These are phyloP conservation scores for Penaeus vannamei DNA, from an alignment of 1,140 invertebrate genomes.

Conservation along the genomic window DNA sequence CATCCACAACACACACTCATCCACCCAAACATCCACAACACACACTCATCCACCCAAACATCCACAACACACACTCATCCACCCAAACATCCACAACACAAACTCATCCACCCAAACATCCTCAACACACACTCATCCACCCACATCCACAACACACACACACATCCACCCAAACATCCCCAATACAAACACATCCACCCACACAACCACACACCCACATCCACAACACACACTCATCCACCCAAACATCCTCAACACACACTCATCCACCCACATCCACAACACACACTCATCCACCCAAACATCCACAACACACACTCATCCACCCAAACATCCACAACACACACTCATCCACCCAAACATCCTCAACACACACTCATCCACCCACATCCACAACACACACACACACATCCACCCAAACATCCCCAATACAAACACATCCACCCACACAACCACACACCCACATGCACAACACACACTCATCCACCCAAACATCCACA, in stretches of 20 bases:
- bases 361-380: conserved; percentile 16
- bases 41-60: conserved; percentile 19
- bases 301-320: not conserved
- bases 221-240: not conserved
- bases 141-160: too few relatives aligned
- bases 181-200: too few relatives aligned
- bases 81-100: not conserved
- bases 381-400: not conserved
- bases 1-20: too few relatives aligned
- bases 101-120: not conserved
- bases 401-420: not conserved
- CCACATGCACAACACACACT: too few relatives aligned
- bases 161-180: too few relatives aligned
- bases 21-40: not conserved
- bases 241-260: too few relatives aligned
- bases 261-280: too few relatives aligned
- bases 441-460: too few relatives aligned
- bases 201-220: not conserved
- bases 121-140: conserved; percentile 25
- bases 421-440: not conserved
- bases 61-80: not conserved
- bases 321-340: not conserved
- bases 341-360: not conserved
- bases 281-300: conserved; percentile 17
- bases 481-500: too few relatives aligned